These are phyloP conservation scores for Laspeyria flexula DNA, from an alignment of 2,888 invertebrate species.

Conservation along the genomic window DNA sequence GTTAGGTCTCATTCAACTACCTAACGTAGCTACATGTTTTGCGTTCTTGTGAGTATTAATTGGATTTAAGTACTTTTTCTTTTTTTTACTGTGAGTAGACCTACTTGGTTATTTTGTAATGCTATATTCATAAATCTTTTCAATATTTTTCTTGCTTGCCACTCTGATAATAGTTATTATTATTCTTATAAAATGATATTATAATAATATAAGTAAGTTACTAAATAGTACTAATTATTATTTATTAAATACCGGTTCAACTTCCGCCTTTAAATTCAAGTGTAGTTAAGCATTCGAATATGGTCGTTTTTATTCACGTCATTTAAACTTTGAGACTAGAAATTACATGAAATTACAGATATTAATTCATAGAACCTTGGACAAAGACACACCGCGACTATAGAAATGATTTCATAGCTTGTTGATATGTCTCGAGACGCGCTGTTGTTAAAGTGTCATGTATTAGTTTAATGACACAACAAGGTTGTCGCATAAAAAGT, in stretches of 20 bases:
- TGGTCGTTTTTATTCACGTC: constrained; percentile 14
- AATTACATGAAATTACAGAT: constrained; percentile 10
- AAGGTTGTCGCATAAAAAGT: constrained; percentile 36
- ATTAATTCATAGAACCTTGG: constrained; percentile 9
- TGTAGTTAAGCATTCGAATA: neutral
- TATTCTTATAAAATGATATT: too few relatives aligned
- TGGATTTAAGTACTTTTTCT: too few relatives aligned
- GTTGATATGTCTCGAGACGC: constrained; percentile 16
- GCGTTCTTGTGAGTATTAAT: too few relatives aligned
- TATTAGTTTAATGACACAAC: constrained; percentile 38
- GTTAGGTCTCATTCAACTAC: neutral
- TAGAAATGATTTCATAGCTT: constrained; percentile 13
- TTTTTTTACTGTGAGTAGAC: too few relatives aligned
- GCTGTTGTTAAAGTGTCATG: constrained; percentile 26
- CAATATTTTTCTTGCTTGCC: too few relatives aligned
- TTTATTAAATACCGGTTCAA: constrained; percentile 16
- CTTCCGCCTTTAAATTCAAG: constrained; percentile 10
- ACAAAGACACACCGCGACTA: constrained; percentile 1
- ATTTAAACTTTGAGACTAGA: constrained; percentile 2
- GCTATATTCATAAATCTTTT: too few relatives aligned
- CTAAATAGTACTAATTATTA: too few relatives aligned
- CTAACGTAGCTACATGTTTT: neutral
- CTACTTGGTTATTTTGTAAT: too few relatives aligned
- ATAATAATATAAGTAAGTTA: too few relatives aligned
- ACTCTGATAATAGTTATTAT: too few relatives aligned